Evolutionary conservation across 2,797 vertebrate genomes (phyloP), one percentile per base, ranked within the genome.

Genomic region (Sebastes taczanowskii): DNA sequence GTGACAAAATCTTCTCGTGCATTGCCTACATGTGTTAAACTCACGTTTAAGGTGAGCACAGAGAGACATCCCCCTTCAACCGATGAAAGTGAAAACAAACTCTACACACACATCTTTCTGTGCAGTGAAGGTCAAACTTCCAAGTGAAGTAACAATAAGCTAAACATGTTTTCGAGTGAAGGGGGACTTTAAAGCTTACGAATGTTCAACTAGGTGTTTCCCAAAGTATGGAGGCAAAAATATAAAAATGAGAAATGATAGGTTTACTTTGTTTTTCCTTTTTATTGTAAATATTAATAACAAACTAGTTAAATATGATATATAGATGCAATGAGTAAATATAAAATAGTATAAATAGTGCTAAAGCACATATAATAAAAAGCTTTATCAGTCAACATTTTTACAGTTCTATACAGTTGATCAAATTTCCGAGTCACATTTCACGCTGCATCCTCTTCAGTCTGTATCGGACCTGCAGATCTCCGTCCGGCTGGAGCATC

Each of bases 401-500:
- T 46, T 42, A 71, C 20, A 32, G 30, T 22, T 49, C 46, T 49
- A 2, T 60, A 63, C 18, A 55, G 1, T 49, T 18, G 3, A 13
- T 65, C 4, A 42, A 30, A 49, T 55, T 5, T 14, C 35, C 1
- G 11, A 5, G 2, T 88, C 60, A 88, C 49, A 69, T 73, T 74
- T 84, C 20, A 65, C 34, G 46, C 25, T 11, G 61, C 0, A 25
- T 89, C 22, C 20, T 79, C 89, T 90, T 96, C 30, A 85, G 34
- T 73, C 94, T 94, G 91, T 96, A 96, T 23, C 89, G 94, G 87
- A 96, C 64, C 38, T 91, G 81, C 71, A 96, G 75, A 3, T 96
- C 96, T 1, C 91, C 94, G 7, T 92, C 83, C 0, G 97, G 96
- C 88, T 97, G 96, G 29, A 97, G 83, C 66, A 97, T 93, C 66